Percentiles rank a stretch among this genome's conserved stretches.
These are phyloP conservation scores for Pogonognathellus flavescens DNA, from an alignment of 1,140 invertebrate species.

Conservation along the genomic window DNA sequence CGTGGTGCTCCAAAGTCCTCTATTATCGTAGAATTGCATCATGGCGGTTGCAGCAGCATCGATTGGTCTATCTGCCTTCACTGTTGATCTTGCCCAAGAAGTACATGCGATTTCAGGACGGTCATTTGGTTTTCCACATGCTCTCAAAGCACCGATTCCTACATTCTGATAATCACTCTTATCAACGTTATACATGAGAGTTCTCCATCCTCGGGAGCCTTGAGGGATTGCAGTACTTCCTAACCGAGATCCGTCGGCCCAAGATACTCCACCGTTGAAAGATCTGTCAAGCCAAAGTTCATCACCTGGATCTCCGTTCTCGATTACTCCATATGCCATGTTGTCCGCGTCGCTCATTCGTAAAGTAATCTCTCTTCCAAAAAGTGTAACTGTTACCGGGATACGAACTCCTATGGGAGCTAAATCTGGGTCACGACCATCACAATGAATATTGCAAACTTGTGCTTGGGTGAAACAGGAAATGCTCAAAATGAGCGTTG, in stretches of 20 bases:
- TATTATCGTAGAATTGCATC: slow-evolving; percentile 63
- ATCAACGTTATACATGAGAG: slow-evolving; percentile 59
- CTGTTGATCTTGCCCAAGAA: slow-evolving; percentile 56
- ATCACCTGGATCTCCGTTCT: slow-evolving; percentile 61
- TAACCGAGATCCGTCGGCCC: slow-evolving; percentile 51
- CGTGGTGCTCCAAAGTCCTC: slow-evolving; percentile 58
- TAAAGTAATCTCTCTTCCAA: slow-evolving; percentile 36
- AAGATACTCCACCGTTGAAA: slow-evolving; percentile 51
- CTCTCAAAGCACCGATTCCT: slow-evolving; percentile 58
- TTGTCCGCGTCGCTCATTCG: slow-evolving; percentile 54
- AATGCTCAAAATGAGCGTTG: background rate
- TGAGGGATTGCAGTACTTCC: slow-evolving; percentile 51
- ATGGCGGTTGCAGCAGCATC: slow-evolving; percentile 64
- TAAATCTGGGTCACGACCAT: slow-evolving; percentile 56
- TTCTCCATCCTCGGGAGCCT: slow-evolving; percentile 16
- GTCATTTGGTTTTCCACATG: slow-evolving; percentile 57
- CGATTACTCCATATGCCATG: slow-evolving; percentile 55
- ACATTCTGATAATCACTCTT: background rate
- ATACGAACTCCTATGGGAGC: background rate
- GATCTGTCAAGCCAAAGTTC: slow-evolving; percentile 61
- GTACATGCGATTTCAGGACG: slow-evolving; percentile 61
- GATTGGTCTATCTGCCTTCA: slow-evolving; percentile 38
- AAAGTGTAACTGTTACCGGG: slow-evolving; percentile 21
- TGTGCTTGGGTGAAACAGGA: background rate
- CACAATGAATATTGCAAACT: slow-evolving; percentile 57